Base-by-base conservation (phyloP, 64 coral and sea anemone genomes). In the Pocillopora damicornis region DNA sequence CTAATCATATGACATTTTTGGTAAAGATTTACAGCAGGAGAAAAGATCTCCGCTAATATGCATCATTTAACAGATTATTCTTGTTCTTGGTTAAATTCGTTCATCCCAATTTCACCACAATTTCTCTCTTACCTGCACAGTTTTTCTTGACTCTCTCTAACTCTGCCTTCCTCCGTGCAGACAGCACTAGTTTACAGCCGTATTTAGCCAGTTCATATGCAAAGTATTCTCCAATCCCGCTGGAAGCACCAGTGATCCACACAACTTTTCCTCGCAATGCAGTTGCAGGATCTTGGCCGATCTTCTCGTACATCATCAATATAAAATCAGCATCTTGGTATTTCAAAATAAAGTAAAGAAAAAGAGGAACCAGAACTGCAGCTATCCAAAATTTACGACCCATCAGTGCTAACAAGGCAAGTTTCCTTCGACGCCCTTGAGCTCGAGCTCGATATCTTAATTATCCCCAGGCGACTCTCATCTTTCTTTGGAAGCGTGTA, bases 211-310 rank as follows among this genome's bases (percentile, higher is more conserved):
- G 38, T 56, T 95, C 93, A 37, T 95, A 95, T 23, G 93, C 89
- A 9, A 95, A 61, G 34, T 95, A 68, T 60, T 92, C 90, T 7
- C 94, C 87, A 5, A 95, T 89, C 14, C 94, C 90, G 26, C 90
- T 92, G 0, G 87, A 92, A 58, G 90, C 94, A 0, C 87, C 90
- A 4, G 79, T 95, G 37, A 95, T 92, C 94, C 90, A 95, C 11
- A 86, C 87, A 7, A 92, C 90, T 68, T 92, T 89, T 8, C 81
- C 87, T 11, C 23, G 36, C 66, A 95, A 84, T 5, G 62, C 90
- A 26, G 71, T 38, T 20, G 87, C 75, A 23, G 90, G 80, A 12
- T 84, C 63, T 36, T 80, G 38, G 69, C 94, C 90, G 65, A 95
- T 83, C n/a, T 74, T 63, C 64, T 91, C 90, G 61, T 61, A 85